Conservation (phyloP, 2,797 vertebrate species). For the Sebastes diploproa region DNA sequence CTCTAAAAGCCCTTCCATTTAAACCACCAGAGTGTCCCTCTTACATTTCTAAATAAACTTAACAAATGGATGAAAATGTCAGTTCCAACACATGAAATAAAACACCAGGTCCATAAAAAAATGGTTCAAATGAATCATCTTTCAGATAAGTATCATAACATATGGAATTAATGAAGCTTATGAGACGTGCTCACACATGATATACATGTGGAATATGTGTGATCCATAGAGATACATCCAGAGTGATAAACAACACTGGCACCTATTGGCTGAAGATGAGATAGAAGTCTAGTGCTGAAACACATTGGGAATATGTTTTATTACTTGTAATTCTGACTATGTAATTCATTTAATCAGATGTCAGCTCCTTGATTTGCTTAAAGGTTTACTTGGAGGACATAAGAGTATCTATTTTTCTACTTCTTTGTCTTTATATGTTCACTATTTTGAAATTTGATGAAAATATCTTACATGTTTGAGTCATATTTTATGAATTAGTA, state of each 20-base stretch:
- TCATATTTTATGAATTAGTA: background rate
- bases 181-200: background rate
- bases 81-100: background rate
- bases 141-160: background rate
- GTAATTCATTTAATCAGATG: background rate
- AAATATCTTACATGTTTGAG: background rate
- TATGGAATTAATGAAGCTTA: background rate
- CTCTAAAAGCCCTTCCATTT: background rate
- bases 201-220: background rate
- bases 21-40: background rate
- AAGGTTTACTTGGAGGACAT: background rate
- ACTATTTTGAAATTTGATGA: background rate
- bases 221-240: background rate
- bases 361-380: background rate
- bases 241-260: constrained; percentile 12
- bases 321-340: background rate
- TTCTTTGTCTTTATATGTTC: background rate
- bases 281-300: background rate
- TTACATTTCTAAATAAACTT: background rate
- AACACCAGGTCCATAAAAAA: background rate
- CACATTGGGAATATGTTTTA: background rate
- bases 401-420: background rate
- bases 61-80: background rate
- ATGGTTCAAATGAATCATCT: background rate
- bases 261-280: constrained; percentile 11